A percentile compares a stretch with the other conserved stretches of the same genome.
Conservation (phyloP, 1,140 invertebrate species). For the Trialeurodes vaporariorum region DNA sequence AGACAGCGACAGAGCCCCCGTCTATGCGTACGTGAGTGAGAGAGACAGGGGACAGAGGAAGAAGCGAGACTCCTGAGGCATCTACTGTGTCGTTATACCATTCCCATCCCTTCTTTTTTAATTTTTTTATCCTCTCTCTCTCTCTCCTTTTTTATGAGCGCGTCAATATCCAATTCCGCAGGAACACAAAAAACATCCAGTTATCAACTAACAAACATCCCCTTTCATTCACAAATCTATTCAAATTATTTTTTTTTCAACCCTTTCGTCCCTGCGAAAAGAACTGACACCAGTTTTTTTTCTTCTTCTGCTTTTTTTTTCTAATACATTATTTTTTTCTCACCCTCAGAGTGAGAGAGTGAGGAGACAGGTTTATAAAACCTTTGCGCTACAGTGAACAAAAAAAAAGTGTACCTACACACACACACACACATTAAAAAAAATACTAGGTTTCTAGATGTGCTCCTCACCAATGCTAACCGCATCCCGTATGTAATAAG, state of each 20-base stretch:
- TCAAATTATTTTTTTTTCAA: not conserved
- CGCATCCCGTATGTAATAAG: not conserved
- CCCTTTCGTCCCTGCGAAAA: not conserved
- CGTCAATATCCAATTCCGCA: not conserved
- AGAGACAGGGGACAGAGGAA: not conserved
- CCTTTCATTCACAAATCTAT: not conserved
- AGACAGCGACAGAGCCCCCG: no score
- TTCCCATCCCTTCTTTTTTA: no score
- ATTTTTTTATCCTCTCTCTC: no score
- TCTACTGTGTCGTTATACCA: not conserved
- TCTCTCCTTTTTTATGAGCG: not conserved
- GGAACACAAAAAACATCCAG: not conserved
- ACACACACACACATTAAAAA: not conserved
- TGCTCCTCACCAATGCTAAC: not conserved
- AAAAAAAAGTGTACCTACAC: not conserved
- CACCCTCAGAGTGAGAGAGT: not conserved
- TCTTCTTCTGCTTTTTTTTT: not conserved
- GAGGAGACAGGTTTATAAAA: not conserved
- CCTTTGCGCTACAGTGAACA: not conserved
- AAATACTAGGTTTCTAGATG: constrained; percentile 1
- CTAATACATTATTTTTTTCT: not conserved
- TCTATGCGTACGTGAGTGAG: no score
- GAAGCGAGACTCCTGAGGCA: not conserved
- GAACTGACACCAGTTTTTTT: not conserved
- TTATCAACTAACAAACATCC: not conserved